A percentile compares a stretch with the other conserved stretches of the same genome.
These are phyloP conservation scores for Dreissena rostriformis DNA, from an alignment of 1,140 invertebrate species.

Conservation along the genomic window DNA sequence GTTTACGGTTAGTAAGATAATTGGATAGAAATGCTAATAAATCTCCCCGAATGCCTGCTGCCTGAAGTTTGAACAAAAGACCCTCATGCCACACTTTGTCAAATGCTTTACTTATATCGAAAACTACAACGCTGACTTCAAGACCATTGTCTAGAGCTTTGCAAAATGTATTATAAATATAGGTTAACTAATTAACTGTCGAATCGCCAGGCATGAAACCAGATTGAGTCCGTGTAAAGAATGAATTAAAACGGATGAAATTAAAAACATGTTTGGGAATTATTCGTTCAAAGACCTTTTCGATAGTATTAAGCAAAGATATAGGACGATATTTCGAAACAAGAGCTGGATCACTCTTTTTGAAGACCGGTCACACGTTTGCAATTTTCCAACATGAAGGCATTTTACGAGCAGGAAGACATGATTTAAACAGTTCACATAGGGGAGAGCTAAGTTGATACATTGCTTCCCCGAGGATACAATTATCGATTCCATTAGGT, in stretches of 20 bases:
- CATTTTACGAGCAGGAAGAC: background rate
- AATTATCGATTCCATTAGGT: conserved; percentile 28
- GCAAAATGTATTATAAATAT: no score
- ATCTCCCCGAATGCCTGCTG: no score
- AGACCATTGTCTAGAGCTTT: no score
- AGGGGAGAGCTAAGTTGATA: conserved; percentile 1
- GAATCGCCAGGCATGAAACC: no score
- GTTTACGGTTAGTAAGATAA: conserved; percentile 39
- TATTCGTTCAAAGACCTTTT: background rate
- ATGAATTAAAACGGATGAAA: background rate
- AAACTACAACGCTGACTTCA: no score
- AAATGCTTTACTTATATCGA: conserved; percentile 34
- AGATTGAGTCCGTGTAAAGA: no score
- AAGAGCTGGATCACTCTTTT: background rate
- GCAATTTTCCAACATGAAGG: background rate
- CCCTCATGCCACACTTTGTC: conserved; percentile 30
- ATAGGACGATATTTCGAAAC: conserved; percentile 13
- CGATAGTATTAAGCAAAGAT: background rate
- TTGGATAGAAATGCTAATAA: no score
- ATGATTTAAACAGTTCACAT: conserved; percentile 19
- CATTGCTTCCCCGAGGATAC: background rate
- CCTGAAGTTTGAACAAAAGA: conserved; percentile 5
- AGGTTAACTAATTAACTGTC: no score
- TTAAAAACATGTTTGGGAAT: background rate
- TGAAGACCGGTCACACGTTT: background rate